Evolutionary conservation across 1,140 invertebrate species (phyloP), one percentile per base, ranked within the genome.

Genomic region (Megalonaias nervosa): DNA sequence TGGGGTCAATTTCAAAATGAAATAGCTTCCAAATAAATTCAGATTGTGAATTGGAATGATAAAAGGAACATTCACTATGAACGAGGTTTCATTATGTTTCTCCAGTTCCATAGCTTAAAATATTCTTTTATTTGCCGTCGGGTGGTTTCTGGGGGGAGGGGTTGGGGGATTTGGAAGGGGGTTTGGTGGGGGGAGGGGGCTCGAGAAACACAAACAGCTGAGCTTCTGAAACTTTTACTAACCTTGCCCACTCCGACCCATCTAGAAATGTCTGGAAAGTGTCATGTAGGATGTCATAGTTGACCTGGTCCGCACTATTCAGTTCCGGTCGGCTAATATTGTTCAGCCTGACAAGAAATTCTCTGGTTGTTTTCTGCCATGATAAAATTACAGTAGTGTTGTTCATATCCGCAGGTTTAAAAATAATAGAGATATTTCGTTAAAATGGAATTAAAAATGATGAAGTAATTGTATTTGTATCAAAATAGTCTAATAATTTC

Each of bases 241-340:
- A 86, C 85, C 80, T 70, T 64, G 81, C 75, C 84, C 82, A 87
- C 23, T 75, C 48, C 67, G 82, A 83, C 17, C 84, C 84, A 5
- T 81, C 79, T 9, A 83, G 71, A 58, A 81, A 87, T 2, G 80
- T 85, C 19, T 80, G 64, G 19, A 87, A 75, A 55, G 81, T 81
- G 59, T 87, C 84, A 55, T 84, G 81, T 2, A 87, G 67, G 57
- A 87, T 85, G 26, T 78, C 74, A 73, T 77, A 84, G 64, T 87
- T 81, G 17, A 83, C 69, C 67, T 79, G 66, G 59, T 83, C 82
- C 2, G 74, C 55, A 19, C 74, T 67, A 57, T 75, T 66, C 64
- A 86, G 69, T 31, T 66, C 48, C 5, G 31, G 38, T n/a, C 59
- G 14, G 5, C 76, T 31, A 19, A 86, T 79, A 12, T 62, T 61